These are phyloP conservation scores for Phaenicophaeus curvirostris DNA, from an alignment of 2,797 vertebrate species.

Conservation along the genomic window DNA sequence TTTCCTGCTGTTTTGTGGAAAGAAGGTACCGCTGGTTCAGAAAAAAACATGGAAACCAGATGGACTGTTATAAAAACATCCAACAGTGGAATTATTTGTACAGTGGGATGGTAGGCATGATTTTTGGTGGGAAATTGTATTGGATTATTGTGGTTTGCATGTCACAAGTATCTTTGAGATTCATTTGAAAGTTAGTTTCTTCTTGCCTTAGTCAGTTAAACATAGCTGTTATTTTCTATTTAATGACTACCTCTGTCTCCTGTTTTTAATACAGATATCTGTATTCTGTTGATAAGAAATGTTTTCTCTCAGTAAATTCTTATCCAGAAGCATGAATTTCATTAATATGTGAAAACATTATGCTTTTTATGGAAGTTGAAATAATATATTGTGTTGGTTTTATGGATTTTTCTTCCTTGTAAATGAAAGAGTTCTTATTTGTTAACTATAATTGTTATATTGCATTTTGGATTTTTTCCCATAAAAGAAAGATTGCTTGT, in stretches of 20 bases:
- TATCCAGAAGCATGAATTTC: not conserved
- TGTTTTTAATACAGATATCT: not conserved
- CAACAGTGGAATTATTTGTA: not conserved
- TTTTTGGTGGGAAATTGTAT: not conserved
- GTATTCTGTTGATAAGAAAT: not conserved
- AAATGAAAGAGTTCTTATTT: not conserved
- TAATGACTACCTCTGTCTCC: too few species aligned
- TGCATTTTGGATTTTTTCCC: not conserved
- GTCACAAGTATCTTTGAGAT: not conserved
- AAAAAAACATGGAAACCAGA: not conserved
- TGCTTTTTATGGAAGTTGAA: not conserved
- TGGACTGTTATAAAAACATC: not conserved
- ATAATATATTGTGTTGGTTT: not conserved
- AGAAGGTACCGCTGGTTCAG: rapidly evolving
- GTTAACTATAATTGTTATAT: not conserved
- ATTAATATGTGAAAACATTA: not conserved
- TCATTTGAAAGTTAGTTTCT: not conserved
- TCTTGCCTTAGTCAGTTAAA: not conserved
- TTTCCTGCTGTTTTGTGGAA: not conserved
- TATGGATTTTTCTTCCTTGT: too few species aligned
- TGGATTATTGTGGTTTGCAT: not conserved
- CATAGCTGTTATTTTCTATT: not conserved
- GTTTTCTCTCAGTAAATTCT: not conserved
- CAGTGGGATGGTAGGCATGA: not conserved
- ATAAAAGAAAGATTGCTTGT: not conserved